Evolutionary conservation across 2,888 invertebrate genomes (phyloP).

Genomic region (Agriotes lineatus): DNA sequence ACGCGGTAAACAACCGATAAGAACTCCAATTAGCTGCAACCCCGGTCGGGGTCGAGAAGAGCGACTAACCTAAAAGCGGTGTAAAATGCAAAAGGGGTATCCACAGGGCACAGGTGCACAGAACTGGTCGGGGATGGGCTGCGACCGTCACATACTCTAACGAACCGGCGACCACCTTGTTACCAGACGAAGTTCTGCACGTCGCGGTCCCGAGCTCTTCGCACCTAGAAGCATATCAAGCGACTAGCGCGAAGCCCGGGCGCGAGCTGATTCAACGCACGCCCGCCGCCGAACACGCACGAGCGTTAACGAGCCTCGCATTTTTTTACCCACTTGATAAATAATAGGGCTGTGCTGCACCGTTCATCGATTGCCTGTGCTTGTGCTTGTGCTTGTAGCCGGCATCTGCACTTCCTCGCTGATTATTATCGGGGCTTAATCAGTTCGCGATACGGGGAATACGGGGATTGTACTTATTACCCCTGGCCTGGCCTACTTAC

Average conservation of each 20-base stretch:
- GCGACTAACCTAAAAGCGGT: too few species aligned
- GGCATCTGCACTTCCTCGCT: constrained; percentile 3
- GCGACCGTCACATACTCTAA: too few species aligned
- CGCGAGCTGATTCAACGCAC: constrained; percentile 52
- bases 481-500: too few species aligned
- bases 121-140: too few species aligned
- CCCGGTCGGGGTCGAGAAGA: too few species aligned
- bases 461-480: too few species aligned
- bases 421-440: neutral
- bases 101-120: too few species aligned
- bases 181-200: constrained; percentile 24
- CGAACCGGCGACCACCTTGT: constrained; percentile 12
- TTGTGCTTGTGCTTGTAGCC: constrained; percentile 4
- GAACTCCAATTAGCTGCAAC: too few species aligned
- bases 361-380: constrained; percentile 40
- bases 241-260: constrained; percentile 53
- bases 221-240: constrained; percentile 25
- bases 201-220: neutral
- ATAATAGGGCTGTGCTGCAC: constrained; percentile 44
- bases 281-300: constrained; percentile 50
- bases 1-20: too few species aligned
- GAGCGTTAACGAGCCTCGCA: constrained; percentile 48
- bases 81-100: too few species aligned
- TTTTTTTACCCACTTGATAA: constrained; percentile 44
- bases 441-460: too few species aligned